Conservation (phyloP, 2,888 invertebrate genomes). For the Acrobasis consociella region DNA sequence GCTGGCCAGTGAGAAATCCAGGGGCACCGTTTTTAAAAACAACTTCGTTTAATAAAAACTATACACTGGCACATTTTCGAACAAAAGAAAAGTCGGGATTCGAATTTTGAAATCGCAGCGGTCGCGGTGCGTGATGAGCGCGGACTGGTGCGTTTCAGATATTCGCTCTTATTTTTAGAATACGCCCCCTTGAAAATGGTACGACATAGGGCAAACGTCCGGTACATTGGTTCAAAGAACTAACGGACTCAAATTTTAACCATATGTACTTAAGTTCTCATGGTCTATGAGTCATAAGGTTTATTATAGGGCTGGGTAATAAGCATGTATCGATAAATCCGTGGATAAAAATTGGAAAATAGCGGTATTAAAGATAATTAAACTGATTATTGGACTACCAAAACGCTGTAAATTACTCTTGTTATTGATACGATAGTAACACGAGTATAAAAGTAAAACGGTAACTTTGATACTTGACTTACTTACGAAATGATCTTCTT, state of each 20-base stretch:
- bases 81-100: slow-evolving; percentile 37
- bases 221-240: slow-evolving; percentile 57
- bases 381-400: background rate
- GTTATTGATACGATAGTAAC: background rate
- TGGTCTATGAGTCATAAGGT: slow-evolving; percentile 20
- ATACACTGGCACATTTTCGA: slow-evolving; percentile 36
- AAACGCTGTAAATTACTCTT: background rate
- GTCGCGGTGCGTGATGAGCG: slow-evolving; percentile 61
- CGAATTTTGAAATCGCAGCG: slow-evolving; percentile 41
- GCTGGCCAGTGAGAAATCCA: slow-evolving; percentile 18
- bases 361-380: background rate
- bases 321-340: slow-evolving; percentile 2
- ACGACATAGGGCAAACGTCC: slow-evolving; percentile 52
- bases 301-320: slow-evolving; percentile 8
- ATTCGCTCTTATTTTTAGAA: slow-evolving; percentile 68
- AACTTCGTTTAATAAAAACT: slow-evolving; percentile 28
- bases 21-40: slow-evolving; percentile 2
- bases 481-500: too few relatives aligned
- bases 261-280: slow-evolving; percentile 21
- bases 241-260: slow-evolving; percentile 23
- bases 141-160: slow-evolving; percentile 49
- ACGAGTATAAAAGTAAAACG: too few relatives aligned
- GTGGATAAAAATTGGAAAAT: background rate
- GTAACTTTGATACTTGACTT: too few relatives aligned
- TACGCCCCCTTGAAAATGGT: slow-evolving; percentile 69